Evolutionary conservation across 1,140 invertebrate species (phyloP), one percentile per base, ranked within the genome.

Genomic region (Drosophila setifemur): DNA sequence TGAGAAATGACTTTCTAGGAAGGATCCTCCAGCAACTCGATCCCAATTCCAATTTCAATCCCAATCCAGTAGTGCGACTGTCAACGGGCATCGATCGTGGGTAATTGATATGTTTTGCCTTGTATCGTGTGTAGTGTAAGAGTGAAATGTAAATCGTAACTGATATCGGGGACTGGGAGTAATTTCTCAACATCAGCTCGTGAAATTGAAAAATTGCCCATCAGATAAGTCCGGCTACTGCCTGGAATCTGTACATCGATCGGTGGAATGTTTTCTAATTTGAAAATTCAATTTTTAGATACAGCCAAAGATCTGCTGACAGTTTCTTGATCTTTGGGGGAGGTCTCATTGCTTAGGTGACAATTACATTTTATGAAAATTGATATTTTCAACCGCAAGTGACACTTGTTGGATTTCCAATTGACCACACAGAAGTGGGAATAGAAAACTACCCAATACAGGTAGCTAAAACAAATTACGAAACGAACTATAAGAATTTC

Each of bases 1-100:
- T 86, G 74, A 85, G 75, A 86, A 86, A 86, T 86, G 48, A 66
- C 72, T 86, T 86, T 86, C 81, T 81, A 67, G 66, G 81, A 86
- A 86, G 79, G 54, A 64, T 48, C 18, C 35, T n/a, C 23, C 49
- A 39, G 40, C 16, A 35, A 25, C 39, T 25, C 23, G 29, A 47
- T 45, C 29, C 28, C 60, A 28, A 53, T 29, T 45, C 14, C 21
- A 26, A 19, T 45, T 19, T 31, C 12, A 28, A 16, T 37, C 18
- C 49, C 47, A 61, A 42, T 55, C 53, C 47, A 61, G 47, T 66
- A 67, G 44, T 52, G 23, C 44, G 60, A 69, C 81, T 86, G 81
- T 86, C 81, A 86, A 86, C 81, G 39, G 39, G 7, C 42, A 58
- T 58, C 72, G 73, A 61, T 81, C 70, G 54, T 18, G 54, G 58